Conservation (phyloP, 1,140 invertebrate species). For the Polypedilum vanderplanki region DNA sequence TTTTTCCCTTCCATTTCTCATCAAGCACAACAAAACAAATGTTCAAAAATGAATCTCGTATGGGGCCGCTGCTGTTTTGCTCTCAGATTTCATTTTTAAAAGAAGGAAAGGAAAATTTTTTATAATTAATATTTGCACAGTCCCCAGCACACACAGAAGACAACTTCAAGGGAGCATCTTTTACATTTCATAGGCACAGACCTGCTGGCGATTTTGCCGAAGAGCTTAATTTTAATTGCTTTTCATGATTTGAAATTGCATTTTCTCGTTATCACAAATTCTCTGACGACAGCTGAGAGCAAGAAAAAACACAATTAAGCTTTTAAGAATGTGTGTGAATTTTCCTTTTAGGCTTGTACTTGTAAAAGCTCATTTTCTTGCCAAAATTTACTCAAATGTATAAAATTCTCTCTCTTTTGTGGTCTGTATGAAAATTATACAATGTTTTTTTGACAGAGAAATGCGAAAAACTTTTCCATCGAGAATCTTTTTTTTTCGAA, state of each 20-base stretch:
- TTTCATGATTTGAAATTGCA: background rate
- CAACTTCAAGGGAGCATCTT: background rate
- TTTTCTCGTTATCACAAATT: background rate
- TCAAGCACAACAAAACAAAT: slow-evolving; percentile 13
- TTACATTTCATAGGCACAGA: background rate
- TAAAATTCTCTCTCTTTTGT: background rate
- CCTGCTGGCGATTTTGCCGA: background rate
- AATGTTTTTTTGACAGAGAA: background rate
- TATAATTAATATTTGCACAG: slow-evolving; percentile 27
- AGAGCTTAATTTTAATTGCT: slow-evolving; percentile 13
- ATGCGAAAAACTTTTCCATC: background rate
- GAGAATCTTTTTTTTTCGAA: background rate
- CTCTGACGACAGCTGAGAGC: slow-evolving; percentile 1
- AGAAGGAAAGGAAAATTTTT: background rate
- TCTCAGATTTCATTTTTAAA: background rate
- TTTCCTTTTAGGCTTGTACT: background rate
- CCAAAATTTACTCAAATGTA: too few species aligned
- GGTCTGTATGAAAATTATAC: background rate
- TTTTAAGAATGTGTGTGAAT: background rate
- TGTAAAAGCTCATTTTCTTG: too few species aligned
- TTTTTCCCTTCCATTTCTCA: background rate
- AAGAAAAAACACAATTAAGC: slow-evolving; percentile 23
- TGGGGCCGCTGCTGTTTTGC: background rate
- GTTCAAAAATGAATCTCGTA: background rate
- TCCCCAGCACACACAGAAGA: background rate